Base-by-base conservation (phyloP, 2,888 invertebrate species). In the Sepioteuthis lessoniana region DNA sequence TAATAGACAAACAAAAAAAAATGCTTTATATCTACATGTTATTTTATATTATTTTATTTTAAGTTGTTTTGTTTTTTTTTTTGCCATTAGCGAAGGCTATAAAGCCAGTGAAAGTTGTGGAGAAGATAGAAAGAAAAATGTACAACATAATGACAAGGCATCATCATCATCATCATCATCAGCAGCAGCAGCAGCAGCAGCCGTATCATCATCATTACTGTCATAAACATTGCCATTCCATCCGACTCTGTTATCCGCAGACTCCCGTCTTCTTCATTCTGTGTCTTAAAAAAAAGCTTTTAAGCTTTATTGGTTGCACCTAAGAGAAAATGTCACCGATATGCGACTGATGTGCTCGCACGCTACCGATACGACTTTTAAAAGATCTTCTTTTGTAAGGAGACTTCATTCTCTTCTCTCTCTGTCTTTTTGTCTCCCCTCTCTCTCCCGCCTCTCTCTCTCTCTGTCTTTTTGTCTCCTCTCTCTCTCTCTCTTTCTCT, bases 291-390 rank as follows among this genome's bases (percentile, higher is more conserved):
- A 50, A 55, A 35, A 76, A 76, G 76, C 76, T 35, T 76, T 76
- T 76, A 76, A 76, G 76, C 76, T 76, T 76, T 76, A 76, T 76
- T 76, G 76, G 76, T 76, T 76, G n/a, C n/a, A 76, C 76, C n/a
- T 76, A 7, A 2, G 76, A 76, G 76, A 35, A 76, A 76, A 76
- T 35, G n/a, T 76, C 76, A 10, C n/a, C 16, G 13, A 76, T 76
- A n/a, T 76, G 76, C 76, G 25, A 55, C 55, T 55, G 55, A 55
- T 55, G 25, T 21, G 25, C 5, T 25, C 55, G 25, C 25, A 25
- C 25, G n/a, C n/a, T 16, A 7, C 0, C n/a, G 35, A 76, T 35
- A 10, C n/a, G 13, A 76, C n/a, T 76, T n/a, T 76, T 55, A 55
- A 55, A 55, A 55, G 55, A 5, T 55, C 21, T 55, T 25, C 25